Evolutionary conservation across 1,140 invertebrate genomes (phyloP), one percentile per base, ranked within the genome.

Genomic region (Zaprionus nigranus): DNA sequence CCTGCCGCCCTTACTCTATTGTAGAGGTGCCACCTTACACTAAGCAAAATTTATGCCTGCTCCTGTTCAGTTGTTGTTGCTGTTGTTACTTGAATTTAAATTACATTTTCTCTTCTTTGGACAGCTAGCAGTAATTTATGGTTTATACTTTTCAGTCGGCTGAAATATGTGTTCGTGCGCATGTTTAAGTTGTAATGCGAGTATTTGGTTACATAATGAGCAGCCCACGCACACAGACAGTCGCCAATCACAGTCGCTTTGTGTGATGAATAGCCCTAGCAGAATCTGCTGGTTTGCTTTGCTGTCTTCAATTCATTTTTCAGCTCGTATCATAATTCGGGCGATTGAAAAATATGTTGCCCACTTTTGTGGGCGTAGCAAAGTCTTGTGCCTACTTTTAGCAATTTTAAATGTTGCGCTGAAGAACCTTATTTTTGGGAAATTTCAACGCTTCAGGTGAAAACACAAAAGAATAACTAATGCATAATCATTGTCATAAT

Each of bases 211-310:
- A 54, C 57, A 40, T 36, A 61, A 73, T 24, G 24, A 59, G 40
- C 56, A 60, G 15, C 24, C 64, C 49, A 43, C 26, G 36, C 53
- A 15, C 30, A 56, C 60, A 12, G 22, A 15, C 20, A 53, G 6
- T 15, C 22, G n/a, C 26, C 51, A 57, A 63, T 63, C 51, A 38
- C 58, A 70, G 67, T 61, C 36, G 30, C 56, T 34, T 57, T 69
- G 43, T 59, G 59, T 70, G 72, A 75, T 75, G 66, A 75, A 75
- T 75, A 30, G 66, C 71, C 51, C 12, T 15, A 24, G 26, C 53
- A 7, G 1, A 15, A 22, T 54, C 24, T 30, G 13, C 53, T 13
- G 7, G 15, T 12, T 26, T 17, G 15, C 26, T 40, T 34, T n/a
- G 12, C 38, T 46, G n/a, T 46, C 17, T 46, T 58, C 40, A 70